Percentiles rank a stretch among this genome's conserved stretches.
Conservation (phyloP, 2,888 invertebrate genomes). For the Amiota communis region DNA sequence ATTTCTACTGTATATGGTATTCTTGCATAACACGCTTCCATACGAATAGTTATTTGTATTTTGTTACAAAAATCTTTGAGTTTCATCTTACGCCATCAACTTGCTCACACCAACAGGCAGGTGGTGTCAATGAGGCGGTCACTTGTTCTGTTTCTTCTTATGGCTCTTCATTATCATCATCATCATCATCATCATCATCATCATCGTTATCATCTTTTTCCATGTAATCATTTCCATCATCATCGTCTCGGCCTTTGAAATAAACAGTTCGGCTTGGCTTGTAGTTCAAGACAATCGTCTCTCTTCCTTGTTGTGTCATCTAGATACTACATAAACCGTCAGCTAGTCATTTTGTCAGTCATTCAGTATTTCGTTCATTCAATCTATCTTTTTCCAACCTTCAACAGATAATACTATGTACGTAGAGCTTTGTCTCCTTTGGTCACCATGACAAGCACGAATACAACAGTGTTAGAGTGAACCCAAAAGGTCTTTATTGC, state of each 20-base stretch:
- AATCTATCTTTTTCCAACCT: background rate
- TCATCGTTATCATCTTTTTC: background rate
- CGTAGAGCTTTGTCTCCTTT: background rate
- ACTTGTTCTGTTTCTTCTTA: background rate
- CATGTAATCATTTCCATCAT: too few relatives aligned
- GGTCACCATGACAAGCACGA: background rate
- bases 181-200: background rate
- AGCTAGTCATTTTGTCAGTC: constrained; percentile 25
- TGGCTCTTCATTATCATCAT: background rate
- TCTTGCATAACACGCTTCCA: constrained; percentile 18
- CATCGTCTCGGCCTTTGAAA: too few relatives aligned
- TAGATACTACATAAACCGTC: background rate
- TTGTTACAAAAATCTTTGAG: constrained; percentile 16
- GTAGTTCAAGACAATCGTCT: constrained; percentile 18
- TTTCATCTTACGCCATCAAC: background rate
- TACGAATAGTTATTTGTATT: constrained; percentile 18
- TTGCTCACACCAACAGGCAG: background rate
- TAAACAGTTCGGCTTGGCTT: too few relatives aligned
- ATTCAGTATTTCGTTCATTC: constrained; percentile 28
- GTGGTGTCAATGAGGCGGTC: constrained; percentile 3
- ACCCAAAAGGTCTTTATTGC: constrained; percentile 52
- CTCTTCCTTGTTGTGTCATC: background rate
- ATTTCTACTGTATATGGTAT: too few relatives aligned
- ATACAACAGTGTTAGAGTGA: background rate
- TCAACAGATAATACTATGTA: background rate